Evolutionary conservation across 2,113 vertebrate genomes (phyloP), one percentile per base, ranked within the genome.

Genomic region (Phylloscopus trochilus): DNA sequence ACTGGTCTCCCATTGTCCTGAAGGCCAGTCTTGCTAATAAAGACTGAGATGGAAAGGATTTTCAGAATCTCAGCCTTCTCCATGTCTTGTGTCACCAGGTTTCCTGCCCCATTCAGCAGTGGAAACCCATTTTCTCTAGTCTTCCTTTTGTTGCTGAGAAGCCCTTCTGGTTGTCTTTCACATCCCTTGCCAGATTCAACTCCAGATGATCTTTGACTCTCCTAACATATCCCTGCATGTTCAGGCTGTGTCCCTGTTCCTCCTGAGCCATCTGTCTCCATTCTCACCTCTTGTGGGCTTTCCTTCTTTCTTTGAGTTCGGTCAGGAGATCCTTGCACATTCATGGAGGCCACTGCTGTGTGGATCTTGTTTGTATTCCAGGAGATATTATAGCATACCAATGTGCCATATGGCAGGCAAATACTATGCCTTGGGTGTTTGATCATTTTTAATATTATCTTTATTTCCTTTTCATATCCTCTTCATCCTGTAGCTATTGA

Each of bases 401-500:
- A 2, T 51, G 17, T 80, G 67, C 12, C 2, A 0, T 76, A 14
- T 0, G 0, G n/a, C 62, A 51, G 43, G 44, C 21, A 80, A 79
- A 72, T 79, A 24, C 33, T 41, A 3, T 56, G 44, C 49, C 53
- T 68, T 27, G 20, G 30, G 46, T 56, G 33, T 68, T 79, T 72
- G 49, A 56, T 73, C 0, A 33, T 68, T 86, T 92, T 76, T 73
- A 33, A 76, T 81, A 49, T 14, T 67, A 19, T 28, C 18, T 85
- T 83, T 60, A 73, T 88, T 86, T 86, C 27, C 26, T 90, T 84
- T 78, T 55, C 1, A 0, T 58, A 58, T 46, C 24, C 18, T 70
- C 43, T 84, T 70, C 9, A 80, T 22, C 44, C 41, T 60, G 24
- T 83, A 80, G 35, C 49, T 73, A 16, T 62, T 79, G 53, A 62